These are phyloP conservation scores for Amblyjoppa proteus DNA, from an alignment of 2,888 invertebrate species.

Conservation along the genomic window DNA sequence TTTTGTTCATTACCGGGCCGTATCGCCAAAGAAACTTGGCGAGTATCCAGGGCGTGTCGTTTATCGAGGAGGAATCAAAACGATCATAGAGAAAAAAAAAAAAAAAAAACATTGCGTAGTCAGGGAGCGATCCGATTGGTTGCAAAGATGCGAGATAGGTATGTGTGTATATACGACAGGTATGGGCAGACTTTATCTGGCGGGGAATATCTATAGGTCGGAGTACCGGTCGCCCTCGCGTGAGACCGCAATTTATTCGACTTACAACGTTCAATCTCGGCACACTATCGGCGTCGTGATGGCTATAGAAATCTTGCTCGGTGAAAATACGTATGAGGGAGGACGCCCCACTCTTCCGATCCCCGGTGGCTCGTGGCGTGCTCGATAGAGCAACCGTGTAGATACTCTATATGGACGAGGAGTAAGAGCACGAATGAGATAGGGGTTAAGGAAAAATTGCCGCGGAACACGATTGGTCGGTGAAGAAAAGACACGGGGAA, in stretches of 20 bases:
- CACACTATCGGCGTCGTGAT: constrained; percentile 48
- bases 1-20: constrained; percentile 6
- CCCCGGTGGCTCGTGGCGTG: constrained; percentile 47
- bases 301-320: constrained; percentile 62
- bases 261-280: constrained; percentile 65
- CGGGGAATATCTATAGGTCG: constrained; percentile 51
- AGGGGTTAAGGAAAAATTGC: constrained; percentile 24
- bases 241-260: constrained; percentile 63
- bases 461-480: background rate
- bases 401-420: constrained; percentile 46
- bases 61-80: constrained; percentile 8
- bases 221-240: constrained; percentile 55
- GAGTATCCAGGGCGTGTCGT: constrained; percentile 30
- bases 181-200: constrained; percentile 5
- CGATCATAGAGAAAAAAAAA: constrained; percentile 13
- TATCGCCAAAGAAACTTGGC: constrained; percentile 41
- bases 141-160: background rate
- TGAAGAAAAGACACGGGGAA: background rate
- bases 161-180: constrained; percentile 14
- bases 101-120: constrained; percentile 16
- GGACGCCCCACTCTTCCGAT: constrained; percentile 25
- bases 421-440: constrained; percentile 42
- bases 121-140: background rate
- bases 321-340: constrained; percentile 44
- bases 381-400: constrained; percentile 43